phyloP scores from a whole-genome alignment of 2,888 invertebrate genomes.

The Morpho deidamia region DNA sequence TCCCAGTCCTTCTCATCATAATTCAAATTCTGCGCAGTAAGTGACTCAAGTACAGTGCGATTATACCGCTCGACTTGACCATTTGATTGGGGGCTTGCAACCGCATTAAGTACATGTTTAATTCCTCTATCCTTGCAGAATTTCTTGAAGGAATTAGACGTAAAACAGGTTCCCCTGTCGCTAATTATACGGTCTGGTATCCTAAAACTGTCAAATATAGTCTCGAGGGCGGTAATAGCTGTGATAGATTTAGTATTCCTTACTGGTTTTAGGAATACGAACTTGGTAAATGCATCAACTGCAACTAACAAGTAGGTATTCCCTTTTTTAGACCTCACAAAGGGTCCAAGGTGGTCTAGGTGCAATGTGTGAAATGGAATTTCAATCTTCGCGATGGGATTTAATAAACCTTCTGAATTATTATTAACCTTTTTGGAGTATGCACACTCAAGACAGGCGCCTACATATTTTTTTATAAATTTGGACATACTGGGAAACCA shows the following conservation, averaged over 20 bases:
- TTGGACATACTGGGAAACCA: constrained; percentile 23
- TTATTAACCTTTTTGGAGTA: constrained; percentile 17
- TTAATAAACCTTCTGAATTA: constrained; percentile 19
- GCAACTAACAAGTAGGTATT: constrained; percentile 13
- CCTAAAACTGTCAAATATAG: constrained; percentile 16
- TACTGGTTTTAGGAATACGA: constrained; percentile 10
- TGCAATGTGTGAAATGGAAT: constrained; percentile 23
- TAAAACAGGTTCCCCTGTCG: constrained; percentile 22
- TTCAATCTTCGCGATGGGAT: constrained; percentile 24
- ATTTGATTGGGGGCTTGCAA: constrained; percentile 23
- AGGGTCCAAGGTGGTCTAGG: constrained; percentile 25
- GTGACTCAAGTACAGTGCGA: constrained; percentile 17
- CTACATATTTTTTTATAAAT: constrained; percentile 21
- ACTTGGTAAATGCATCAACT: constrained; percentile 19
- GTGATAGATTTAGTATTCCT: constrained; percentile 16
- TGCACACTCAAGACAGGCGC: constrained; percentile 19
- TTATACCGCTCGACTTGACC: constrained; percentile 12
- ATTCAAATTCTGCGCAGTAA: constrained; percentile 28
- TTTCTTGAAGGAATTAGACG: constrained; percentile 6
- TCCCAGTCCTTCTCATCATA: constrained; percentile 39
- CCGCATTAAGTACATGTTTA: constrained; percentile 24
- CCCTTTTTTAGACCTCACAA: constrained; percentile 44
- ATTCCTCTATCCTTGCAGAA: constrained; percentile 5
- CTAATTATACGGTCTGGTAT: constrained; percentile 15
- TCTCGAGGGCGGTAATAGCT: constrained; percentile 4